Evolutionary conservation across 2,888 invertebrate genomes (phyloP).

Genomic region (Ommatoiulus sabulosus): DNA sequence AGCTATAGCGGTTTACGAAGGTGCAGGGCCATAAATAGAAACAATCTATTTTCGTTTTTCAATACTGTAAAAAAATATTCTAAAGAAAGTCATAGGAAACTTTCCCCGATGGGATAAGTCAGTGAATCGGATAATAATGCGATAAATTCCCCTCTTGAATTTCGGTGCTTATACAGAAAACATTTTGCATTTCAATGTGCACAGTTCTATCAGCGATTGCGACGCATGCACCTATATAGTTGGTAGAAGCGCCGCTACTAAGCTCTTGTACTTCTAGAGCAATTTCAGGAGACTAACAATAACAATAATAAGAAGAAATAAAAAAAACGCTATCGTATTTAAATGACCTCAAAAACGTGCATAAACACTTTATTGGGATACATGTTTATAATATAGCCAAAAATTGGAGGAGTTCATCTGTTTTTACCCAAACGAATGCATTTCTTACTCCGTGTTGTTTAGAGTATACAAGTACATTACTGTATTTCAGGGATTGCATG

Average conservation of each 20-base stretch:
- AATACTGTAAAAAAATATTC: not conserved
- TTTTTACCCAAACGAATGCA: too few relatives aligned
- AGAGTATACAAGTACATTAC: too few relatives aligned
- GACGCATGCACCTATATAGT: not conserved
- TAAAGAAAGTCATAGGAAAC: not conserved
- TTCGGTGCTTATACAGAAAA: not conserved
- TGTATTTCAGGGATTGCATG: too few relatives aligned
- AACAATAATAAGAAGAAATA: too few relatives aligned
- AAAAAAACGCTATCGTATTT: too few relatives aligned
- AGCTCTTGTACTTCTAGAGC: too few relatives aligned
- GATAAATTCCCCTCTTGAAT: slow-evolving; percentile 8
- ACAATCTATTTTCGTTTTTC: slow-evolving; percentile 36
- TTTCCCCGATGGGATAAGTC: not conserved
- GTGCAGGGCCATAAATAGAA: not conserved
- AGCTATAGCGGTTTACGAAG: not conserved
- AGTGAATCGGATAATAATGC: not conserved
- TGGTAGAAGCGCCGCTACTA: not conserved
- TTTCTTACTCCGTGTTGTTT: too few relatives aligned
- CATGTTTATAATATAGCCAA: too few relatives aligned
- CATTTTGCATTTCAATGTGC: not conserved
- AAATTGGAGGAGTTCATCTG: too few relatives aligned
- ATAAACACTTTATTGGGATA: too few relatives aligned
- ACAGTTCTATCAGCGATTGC: not conserved
- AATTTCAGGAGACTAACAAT: too few relatives aligned
- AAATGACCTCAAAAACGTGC: too few relatives aligned